Evolutionary conservation across 2,113 vertebrate genomes (phyloP).

Genomic region (Heterochromis multidens): DNA sequence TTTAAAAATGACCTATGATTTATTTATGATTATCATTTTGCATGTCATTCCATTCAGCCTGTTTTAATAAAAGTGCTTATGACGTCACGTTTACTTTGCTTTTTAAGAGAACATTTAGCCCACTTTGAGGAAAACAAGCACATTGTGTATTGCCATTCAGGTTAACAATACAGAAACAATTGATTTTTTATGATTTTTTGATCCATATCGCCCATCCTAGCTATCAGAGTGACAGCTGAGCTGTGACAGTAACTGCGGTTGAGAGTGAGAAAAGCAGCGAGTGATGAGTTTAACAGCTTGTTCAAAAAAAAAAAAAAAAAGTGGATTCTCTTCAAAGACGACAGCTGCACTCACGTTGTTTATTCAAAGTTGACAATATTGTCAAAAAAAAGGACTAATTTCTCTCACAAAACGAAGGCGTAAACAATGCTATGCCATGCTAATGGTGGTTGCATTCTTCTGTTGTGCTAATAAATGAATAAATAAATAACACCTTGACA

Average conservation of each 20-base stretch:
- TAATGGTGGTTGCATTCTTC: background rate
- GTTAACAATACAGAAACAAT: background rate
- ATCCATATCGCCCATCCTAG: background rate
- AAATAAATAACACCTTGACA: background rate
- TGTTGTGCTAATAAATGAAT: background rate
- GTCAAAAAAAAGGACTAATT: background rate
- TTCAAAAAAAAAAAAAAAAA: background rate
- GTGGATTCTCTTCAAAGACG: background rate
- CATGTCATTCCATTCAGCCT: background rate
- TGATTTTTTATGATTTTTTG: background rate
- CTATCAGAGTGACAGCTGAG: background rate
- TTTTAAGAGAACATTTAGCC: background rate
- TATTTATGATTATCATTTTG: background rate
- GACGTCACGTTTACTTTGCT: background rate
- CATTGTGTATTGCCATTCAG: background rate
- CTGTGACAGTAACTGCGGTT: background rate
- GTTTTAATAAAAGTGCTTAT: background rate
- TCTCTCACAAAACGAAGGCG: background rate
- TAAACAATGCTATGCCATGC: background rate
- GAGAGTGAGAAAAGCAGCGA: background rate
- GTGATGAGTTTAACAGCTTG: background rate
- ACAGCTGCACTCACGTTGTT: background rate
- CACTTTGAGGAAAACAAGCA: background rate
- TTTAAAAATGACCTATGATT: background rate
- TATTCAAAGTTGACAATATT: background rate